Conservation (phyloP, 2,113 vertebrate species). For the Syngnathus scovelli region DNA sequence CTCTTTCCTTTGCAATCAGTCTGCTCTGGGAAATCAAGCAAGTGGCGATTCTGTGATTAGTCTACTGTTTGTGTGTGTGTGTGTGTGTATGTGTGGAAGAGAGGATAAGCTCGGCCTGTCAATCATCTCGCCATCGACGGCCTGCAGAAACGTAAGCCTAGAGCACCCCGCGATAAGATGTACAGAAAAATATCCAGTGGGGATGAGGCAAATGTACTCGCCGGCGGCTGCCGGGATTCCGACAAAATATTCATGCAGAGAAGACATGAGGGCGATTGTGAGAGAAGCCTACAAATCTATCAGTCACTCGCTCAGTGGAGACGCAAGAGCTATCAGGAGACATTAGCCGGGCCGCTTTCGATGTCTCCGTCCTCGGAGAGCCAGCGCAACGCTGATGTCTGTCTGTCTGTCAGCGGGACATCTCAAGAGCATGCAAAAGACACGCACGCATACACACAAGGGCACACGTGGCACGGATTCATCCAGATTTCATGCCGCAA, state of each 20-base stretch:
- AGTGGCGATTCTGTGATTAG: not conserved
- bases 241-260: not conserved
- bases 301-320: not conserved
- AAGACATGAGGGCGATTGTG: not conserved
- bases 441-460: not conserved
- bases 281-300: not conserved
- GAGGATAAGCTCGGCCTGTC: not conserved
- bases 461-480: not conserved
- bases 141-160: not conserved
- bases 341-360: not conserved
- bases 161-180: not conserved
- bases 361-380: not conserved
- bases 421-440: not conserved
- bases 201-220: not conserved
- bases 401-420: not conserved
- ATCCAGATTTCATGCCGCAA: not conserved
- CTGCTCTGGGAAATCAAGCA: not conserved
- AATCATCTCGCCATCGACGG: not conserved
- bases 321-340: not conserved
- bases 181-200: not conserved
- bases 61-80: not conserved
- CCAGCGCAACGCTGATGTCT: not conserved
- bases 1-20: slow-evolving; percentile 3
- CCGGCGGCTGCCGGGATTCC: not conserved
- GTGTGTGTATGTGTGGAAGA: not conserved